A percentile compares a stretch with the other conserved stretches of the same genome.
These are phyloP conservation scores for Phallusia fumigata DNA, from an alignment of 23 tunicate genomes.

Conservation along the genomic window DNA sequence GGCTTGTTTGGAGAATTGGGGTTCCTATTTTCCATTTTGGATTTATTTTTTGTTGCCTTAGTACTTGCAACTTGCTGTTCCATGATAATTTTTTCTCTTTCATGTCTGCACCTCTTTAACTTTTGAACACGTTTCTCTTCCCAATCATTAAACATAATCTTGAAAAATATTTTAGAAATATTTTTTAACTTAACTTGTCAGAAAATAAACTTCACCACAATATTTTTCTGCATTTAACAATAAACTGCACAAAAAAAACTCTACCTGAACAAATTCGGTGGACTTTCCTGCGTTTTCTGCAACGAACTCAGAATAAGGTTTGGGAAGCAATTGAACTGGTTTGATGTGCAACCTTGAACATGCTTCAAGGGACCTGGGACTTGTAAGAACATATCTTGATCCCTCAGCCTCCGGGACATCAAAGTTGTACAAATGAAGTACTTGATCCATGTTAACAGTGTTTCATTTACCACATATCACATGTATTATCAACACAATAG, in stretches of 20 bases:
- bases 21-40: not conserved
- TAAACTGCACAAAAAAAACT: not conserved
- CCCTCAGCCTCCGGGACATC: slow-evolving; percentile 81
- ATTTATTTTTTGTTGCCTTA: not conserved
- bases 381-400: slow-evolving; percentile 95
- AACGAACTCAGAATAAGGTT: slow-evolving; percentile 55
- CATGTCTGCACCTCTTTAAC: slow-evolving; percentile 67
- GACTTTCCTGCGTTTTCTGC: slow-evolving; percentile 84
- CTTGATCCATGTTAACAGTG: slow-evolving; percentile 39
- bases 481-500: not conserved
- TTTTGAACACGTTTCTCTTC: slow-evolving; percentile 59
- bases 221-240: not conserved
- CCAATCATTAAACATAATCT: slow-evolving; percentile 80
- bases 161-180: not conserved
- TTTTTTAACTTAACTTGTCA: not conserved
- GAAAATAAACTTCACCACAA: not conserved
- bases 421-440: slow-evolving; percentile 83
- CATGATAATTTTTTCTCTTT: slow-evolving; percentile 71
- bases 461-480: not conserved
- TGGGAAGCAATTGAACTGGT: slow-evolving; percentile 84
- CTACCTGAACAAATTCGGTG: slow-evolving; percentile 64
- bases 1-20: not conserved
- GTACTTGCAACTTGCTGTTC: slow-evolving; percentile 52
- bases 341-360: slow-evolving; percentile 82
- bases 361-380: slow-evolving; percentile 98